These are phyloP conservation scores for Sebastes reedi DNA, from an alignment of 2,797 vertebrate species.

Conservation along the genomic window DNA sequence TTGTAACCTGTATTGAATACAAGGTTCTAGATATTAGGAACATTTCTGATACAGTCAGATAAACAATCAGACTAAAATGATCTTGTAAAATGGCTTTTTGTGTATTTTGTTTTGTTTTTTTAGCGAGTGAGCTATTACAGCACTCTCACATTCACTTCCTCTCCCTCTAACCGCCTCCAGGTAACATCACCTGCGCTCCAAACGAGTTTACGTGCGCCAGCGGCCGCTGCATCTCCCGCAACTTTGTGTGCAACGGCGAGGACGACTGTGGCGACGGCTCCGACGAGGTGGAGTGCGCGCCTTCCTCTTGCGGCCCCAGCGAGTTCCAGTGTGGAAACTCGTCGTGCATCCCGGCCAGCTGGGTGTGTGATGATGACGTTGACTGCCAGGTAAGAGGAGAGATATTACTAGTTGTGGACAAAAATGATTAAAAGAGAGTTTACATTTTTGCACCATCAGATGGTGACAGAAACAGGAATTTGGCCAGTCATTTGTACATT, in stretches of 20 bases:
- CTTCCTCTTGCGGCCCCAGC: slow-evolving; percentile 88
- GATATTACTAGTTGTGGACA: not conserved
- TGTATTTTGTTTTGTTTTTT: not conserved
- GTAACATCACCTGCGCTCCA: slow-evolving; percentile 92
- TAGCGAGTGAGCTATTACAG: not conserved
- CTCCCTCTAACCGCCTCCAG: slow-evolving; percentile 64
- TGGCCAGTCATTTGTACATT: not conserved
- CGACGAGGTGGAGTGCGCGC: slow-evolving; percentile 89
- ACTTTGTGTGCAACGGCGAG: slow-evolving; percentile 94
- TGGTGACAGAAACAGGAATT: not conserved
- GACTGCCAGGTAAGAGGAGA: slow-evolving; percentile 86
- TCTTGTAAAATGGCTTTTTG: not conserved
- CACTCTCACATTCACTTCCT: not conserved
- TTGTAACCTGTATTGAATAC: not conserved
- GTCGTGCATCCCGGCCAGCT: slow-evolving; percentile 91
- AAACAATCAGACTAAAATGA: not conserved
- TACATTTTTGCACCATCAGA: not conserved
- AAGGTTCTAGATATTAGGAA: not conserved
- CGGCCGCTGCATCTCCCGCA: slow-evolving; percentile 91
- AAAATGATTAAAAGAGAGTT: not conserved
- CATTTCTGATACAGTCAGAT: not conserved
- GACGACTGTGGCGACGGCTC: slow-evolving; percentile 94
- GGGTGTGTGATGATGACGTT: slow-evolving; percentile 96
- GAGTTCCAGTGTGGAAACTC: slow-evolving; percentile 94
- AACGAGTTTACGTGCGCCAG: slow-evolving; percentile 95